These are phyloP conservation scores for Drosophila barbarae DNA, from an alignment of 2,888 invertebrate genomes.

Conservation along the genomic window DNA sequence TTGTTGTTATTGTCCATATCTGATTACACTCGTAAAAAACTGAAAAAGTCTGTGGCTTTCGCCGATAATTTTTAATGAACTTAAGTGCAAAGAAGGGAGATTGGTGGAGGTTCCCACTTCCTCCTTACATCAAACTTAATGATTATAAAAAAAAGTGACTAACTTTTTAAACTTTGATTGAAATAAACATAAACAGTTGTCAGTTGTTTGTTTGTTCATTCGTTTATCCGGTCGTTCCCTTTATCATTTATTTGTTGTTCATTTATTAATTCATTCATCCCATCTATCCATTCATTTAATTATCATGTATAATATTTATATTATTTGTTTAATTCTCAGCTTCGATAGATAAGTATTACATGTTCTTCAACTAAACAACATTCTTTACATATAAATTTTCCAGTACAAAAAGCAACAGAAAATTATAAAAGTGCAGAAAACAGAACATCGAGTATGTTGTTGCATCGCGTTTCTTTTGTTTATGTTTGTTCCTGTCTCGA, in stretches of 20 bases:
- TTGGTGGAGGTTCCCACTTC: background rate
- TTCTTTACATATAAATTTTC: background rate
- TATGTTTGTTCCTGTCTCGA: constrained; percentile 1
- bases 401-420: no score
- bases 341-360: background rate
- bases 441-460: background rate
- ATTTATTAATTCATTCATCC: background rate
- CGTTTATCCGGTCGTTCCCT: background rate
- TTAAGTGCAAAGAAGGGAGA: background rate
- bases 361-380: background rate
- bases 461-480: background rate
- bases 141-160: background rate
- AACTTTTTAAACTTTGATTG: no score
- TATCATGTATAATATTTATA: background rate
- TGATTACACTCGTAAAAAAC: constrained; percentile 44
- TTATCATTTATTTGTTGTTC: background rate
- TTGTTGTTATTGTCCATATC: constrained; percentile 21
- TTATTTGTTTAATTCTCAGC: background rate
- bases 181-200: background rate
- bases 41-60: background rate
- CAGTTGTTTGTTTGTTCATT: background rate
- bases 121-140: background rate
- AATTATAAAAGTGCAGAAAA: background rate
- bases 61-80: constrained; percentile 11
- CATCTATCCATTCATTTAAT: background rate